These are phyloP conservation scores for Limonius californicus DNA, from an alignment of 1,140 invertebrate species.

Conservation along the genomic window DNA sequence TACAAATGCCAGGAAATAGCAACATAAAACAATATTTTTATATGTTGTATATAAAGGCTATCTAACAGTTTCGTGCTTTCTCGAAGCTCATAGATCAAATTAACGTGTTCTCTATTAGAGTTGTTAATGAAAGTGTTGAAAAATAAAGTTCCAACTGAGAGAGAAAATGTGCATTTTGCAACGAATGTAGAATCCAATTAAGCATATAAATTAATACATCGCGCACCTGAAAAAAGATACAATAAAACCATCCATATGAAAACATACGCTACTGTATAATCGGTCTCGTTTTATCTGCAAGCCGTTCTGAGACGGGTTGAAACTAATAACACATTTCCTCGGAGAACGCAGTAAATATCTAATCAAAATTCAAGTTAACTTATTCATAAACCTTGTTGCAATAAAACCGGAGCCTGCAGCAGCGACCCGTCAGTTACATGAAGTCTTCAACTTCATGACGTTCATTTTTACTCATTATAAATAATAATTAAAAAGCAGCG, in stretches of 20 bases:
- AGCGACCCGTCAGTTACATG: constrained; percentile 12
- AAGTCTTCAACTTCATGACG: constrained; percentile 16
- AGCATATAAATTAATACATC: too few species aligned
- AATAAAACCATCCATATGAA: neutral
- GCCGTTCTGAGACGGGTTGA: neutral
- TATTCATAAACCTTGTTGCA: constrained; percentile 17
- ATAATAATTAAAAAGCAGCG: constrained; percentile 23
- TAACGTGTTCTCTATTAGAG: too few species aligned
- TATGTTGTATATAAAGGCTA: too few species aligned
- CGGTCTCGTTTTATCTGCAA: neutral
- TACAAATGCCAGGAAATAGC: too few species aligned
- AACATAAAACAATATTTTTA: too few species aligned
- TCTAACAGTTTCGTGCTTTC: too few species aligned
- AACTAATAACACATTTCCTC: constrained; percentile 2
- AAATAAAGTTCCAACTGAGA: too few species aligned
- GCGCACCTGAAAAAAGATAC: too few species aligned
- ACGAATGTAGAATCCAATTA: too few species aligned
- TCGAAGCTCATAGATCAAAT: too few species aligned
- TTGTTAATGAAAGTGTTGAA: too few species aligned
- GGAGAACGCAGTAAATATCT: neutral
- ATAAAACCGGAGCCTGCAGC: constrained; percentile 16
- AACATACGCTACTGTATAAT: neutral
- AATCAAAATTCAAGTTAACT: constrained; percentile 14
- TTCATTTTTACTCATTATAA: constrained; percentile 25
- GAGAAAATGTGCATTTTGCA: too few species aligned